Percentiles rank a stretch among this genome's conserved stretches.
These are phyloP conservation scores for Coryphaenoides rupestris DNA, from an alignment of 2,113 vertebrate genomes.

Conservation along the genomic window DNA sequence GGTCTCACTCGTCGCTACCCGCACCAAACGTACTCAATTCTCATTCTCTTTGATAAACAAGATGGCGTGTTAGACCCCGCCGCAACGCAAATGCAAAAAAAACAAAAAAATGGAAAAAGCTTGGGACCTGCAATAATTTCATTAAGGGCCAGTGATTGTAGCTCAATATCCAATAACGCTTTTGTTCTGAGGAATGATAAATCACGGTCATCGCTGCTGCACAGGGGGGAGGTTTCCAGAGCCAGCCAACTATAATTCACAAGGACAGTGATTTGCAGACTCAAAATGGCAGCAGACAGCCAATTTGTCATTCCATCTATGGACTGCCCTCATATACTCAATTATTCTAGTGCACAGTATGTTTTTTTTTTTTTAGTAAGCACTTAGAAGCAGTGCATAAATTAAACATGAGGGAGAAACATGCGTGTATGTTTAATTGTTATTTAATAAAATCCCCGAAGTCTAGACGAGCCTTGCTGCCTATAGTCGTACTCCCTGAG, in stretches of 20 bases:
- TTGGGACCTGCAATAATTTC: too few relatives aligned
- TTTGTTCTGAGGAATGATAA: constrained; percentile 3
- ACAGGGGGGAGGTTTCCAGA: constrained; percentile 3
- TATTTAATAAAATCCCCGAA: constrained; percentile 20
- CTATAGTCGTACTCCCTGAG: too few relatives aligned
- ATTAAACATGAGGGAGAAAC: constrained; percentile 21
- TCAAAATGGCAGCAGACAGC: constrained; percentile 37
- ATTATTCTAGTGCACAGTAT: constrained; percentile 34
- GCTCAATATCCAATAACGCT: too few relatives aligned
- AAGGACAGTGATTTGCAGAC: constrained; percentile 44
- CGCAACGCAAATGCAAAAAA: neutral
- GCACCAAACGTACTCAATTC: neutral
- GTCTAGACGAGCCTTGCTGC: too few relatives aligned
- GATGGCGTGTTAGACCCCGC: neutral
- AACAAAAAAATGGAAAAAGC: neutral
- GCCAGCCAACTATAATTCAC: constrained; percentile 33
- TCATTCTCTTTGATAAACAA: neutral
- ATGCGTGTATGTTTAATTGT: constrained; percentile 35
- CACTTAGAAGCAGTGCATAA: constrained; percentile 38
- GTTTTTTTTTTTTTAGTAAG: constrained; percentile 26
- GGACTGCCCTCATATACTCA: constrained; percentile 26
- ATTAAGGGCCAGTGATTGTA: too few relatives aligned
- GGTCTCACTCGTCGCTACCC: neutral
- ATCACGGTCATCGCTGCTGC: constrained; percentile 11
- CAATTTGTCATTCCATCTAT: constrained; percentile 48